Conservation (phyloP, 2,113 vertebrate genomes). For the Catharus fuscescens region DNA sequence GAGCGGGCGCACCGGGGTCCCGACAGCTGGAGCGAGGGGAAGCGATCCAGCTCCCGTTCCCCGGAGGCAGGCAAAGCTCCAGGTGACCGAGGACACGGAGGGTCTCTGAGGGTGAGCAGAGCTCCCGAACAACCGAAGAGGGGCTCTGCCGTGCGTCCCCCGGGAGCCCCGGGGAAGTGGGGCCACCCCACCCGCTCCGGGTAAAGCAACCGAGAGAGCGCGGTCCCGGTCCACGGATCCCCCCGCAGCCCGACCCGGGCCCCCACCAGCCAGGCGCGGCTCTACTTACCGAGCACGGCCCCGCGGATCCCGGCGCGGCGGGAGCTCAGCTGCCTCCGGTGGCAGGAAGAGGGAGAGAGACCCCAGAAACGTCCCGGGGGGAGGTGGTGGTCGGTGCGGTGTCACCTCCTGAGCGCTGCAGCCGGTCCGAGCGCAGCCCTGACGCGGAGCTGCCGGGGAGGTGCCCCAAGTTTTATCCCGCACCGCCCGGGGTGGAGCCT, state of each 20-base stretch:
- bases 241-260: background rate
- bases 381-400: background rate
- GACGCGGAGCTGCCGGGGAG: conserved; percentile 49
- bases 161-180: background rate
- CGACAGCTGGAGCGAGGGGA: background rate
- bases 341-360: background rate
- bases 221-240: background rate
- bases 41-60: background rate
- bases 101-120: background rate
- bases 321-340: background rate
- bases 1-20: background rate
- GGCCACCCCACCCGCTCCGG: background rate
- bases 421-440: conserved; percentile 18
- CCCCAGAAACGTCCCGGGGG: background rate
- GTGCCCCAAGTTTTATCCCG: conserved; percentile 65
- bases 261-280: background rate
- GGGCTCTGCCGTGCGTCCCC: background rate
- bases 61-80: background rate
- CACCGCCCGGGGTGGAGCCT: conserved; percentile 59
- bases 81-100: background rate
- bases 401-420: background rate
- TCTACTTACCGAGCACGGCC: conserved; percentile 39
- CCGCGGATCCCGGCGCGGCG: conserved; percentile 11
- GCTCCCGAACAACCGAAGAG: background rate
- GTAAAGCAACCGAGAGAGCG: background rate